Conservation (phyloP, 2,888 invertebrate species). For the Neuroscelio doddi region DNA sequence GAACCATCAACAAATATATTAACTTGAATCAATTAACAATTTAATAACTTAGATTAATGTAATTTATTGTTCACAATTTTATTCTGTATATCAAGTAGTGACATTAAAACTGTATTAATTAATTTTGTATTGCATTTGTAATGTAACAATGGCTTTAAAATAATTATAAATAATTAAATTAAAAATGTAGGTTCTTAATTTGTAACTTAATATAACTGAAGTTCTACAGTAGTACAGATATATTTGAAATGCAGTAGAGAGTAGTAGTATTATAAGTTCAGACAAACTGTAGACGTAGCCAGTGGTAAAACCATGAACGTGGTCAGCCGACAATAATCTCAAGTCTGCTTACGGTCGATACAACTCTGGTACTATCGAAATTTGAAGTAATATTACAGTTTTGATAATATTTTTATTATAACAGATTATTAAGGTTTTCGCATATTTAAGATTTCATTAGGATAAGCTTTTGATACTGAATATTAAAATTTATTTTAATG, state of each 20-base stretch:
- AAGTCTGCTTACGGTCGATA: slow-evolving; percentile 20
- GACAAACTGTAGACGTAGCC: slow-evolving; percentile 22
- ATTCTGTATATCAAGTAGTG: too few relatives aligned
- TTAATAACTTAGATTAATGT: too few relatives aligned
- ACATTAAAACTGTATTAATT: too few relatives aligned
- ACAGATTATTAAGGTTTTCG: neutral
- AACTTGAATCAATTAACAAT: too few relatives aligned
- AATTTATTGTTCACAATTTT: too few relatives aligned
- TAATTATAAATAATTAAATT: too few relatives aligned
- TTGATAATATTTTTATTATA: neutral
- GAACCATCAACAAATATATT: too few relatives aligned
- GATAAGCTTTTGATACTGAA: too few relatives aligned
- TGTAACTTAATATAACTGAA: slow-evolving; percentile 5
- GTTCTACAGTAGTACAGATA: slow-evolving; percentile 9
- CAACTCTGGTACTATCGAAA: slow-evolving; percentile 1
- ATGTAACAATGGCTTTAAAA: too few relatives aligned
- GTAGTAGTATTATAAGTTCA: slow-evolving; percentile 9
- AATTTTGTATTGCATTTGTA: too few relatives aligned
- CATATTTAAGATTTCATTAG: neutral
- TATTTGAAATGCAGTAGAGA: neutral
- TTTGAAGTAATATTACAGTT: too few relatives aligned
- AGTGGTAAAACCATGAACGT: slow-evolving; percentile 27
- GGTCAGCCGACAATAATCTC: slow-evolving; percentile 33
- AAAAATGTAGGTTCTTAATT: slow-evolving; percentile 4
- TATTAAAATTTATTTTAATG: neutral